Base-by-base conservation (phyloP, 2,888 invertebrate species). In the Cyaniris semiargus region DNA sequence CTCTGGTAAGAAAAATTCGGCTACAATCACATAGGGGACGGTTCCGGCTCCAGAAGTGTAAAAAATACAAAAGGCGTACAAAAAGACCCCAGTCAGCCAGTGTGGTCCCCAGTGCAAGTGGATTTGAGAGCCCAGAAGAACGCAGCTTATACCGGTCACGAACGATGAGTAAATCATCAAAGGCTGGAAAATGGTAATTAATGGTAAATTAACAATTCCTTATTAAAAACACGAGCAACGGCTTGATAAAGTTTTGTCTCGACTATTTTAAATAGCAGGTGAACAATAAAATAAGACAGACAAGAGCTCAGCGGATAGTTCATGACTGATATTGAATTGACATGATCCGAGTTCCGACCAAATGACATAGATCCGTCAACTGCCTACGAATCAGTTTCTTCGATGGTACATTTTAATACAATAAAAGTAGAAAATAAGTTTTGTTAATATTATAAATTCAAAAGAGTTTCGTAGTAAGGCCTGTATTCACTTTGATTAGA, bases 131-230 rank as follows among this genome's bases (percentile, higher is more conserved):
- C 83, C 85, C 4, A 84, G 81, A 3, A 83, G 15, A 3, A 83
- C 15, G 66, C 84, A 83, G 78, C 81, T 82, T 0, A 82, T 1
- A 0, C 83, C 82, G 0, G 83, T 81, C 3, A 78, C 79, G 0
- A 81, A 7, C 4, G 83, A 83, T 82, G 84, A 82, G 82, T 81
- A 86, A 78, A 76, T 88, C 87, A 82, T 82, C 60, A 58, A 79
- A 3, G 80, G 83, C 79, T 84, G 77, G 13, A 23, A 23, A 38
- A 10, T 0, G 2, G 6, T 38, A 38, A 38, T 8, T 38, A 44
- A 13, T 10, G 44, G 10, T 8, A 44, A 44, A 44, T 44, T 10
- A 10, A n/a, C n/a, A 3, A 58, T 5, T 1, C 66, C 66, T 27
- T 27, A 66, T 31, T 4, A 27, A 66, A 66, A 10, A 27, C 27